A percentile compares a stretch with the other conserved stretches of the same genome.
phyloP scores from a whole-genome alignment of 2,888 invertebrate genomes.

The Myopa tessellatipennis region DNA sequence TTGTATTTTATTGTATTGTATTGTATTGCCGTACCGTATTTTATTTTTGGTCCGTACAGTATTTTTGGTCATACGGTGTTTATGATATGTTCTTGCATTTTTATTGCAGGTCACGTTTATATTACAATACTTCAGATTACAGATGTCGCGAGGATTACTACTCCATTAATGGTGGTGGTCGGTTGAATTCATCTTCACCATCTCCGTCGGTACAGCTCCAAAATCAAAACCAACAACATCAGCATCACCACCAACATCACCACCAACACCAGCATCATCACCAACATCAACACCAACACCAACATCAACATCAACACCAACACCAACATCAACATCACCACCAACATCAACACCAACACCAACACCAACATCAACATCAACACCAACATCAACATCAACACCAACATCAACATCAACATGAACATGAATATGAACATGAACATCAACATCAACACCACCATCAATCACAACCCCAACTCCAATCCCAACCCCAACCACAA shows the following conservation, averaged over 20 bases:
- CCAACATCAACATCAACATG: conserved; percentile 45
- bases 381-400: conserved; percentile 46
- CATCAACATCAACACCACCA: conserved; percentile 45
- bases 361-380: conserved; percentile 51
- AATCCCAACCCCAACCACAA: conserved; percentile 50
- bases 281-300: conserved; percentile 48
- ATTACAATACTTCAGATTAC: conserved; percentile 64
- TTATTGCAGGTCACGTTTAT: conserved; percentile 62
- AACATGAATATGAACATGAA: conserved; percentile 43
- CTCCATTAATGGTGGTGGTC: conserved; percentile 54
- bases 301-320: conserved; percentile 49
- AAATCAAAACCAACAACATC: conserved; percentile 47
- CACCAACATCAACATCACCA: conserved; percentile 51
- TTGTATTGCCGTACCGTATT: too few relatives aligned
- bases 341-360: conserved; percentile 52
- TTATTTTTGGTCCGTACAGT: too few relatives aligned
- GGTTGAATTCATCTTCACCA: conserved; percentile 51
- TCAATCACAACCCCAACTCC: conserved; percentile 41
- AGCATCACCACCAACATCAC: conserved; percentile 51
- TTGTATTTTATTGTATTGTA: too few relatives aligned
- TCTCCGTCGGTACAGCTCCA: conserved; percentile 52
- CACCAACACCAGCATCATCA: conserved; percentile 46
- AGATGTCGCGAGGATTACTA: conserved; percentile 66
- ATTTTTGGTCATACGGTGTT: too few relatives aligned
- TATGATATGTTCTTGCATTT: background rate